Base-by-base conservation (phyloP, 2,113 vertebrate genomes). In the Callopanchax toddi region DNA sequence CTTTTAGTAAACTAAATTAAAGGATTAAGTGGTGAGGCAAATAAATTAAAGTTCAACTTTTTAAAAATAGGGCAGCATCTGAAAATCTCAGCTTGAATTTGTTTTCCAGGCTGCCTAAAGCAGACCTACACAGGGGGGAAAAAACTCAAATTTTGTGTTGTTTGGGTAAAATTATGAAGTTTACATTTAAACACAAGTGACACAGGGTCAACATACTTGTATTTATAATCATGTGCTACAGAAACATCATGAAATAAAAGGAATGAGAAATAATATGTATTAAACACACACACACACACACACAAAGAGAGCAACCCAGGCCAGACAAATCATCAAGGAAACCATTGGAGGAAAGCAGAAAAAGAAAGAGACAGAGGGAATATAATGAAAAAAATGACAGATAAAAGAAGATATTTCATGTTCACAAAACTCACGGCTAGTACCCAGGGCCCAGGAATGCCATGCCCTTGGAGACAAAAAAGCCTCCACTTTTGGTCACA, bases 331-430 rank as follows among this genome's bases (percentile, higher is more conserved):
- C 79, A 87, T 82, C 63, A 80, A 86, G 78, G 78, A 86, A 86
- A 79, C 81, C 62, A 76, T 43, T 82, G 71, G 71, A 73, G 73
- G 65, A 77, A 62, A 76, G 59, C 50, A 15, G 58, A 79, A 52
- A 77, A 69, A 71, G 59, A 77, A 68, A 78, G 61, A 89, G 78
- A 71, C 49, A 74, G 64, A 76, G 69, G 67, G 52, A 82, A 37
- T 56, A 81, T 77, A 83, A 89, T 86, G 85, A 86, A 88, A 89
- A 81, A 87, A 82, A 85, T 62, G 59, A 59, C 61, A 83, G 71
- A 87, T 82, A 89, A 91, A 89, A 82, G 77, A 89, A 88, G 84
- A 87, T 79, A 89, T 88, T 91, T 88, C 74, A 89, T 84, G 79
- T 87, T 83, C 78, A 82, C 73, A 76, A 73, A 87, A 86, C 65